phyloP scores from a whole-genome alignment of 2,113 vertebrate genomes.

The Ctenodactylus gundi region DNA sequence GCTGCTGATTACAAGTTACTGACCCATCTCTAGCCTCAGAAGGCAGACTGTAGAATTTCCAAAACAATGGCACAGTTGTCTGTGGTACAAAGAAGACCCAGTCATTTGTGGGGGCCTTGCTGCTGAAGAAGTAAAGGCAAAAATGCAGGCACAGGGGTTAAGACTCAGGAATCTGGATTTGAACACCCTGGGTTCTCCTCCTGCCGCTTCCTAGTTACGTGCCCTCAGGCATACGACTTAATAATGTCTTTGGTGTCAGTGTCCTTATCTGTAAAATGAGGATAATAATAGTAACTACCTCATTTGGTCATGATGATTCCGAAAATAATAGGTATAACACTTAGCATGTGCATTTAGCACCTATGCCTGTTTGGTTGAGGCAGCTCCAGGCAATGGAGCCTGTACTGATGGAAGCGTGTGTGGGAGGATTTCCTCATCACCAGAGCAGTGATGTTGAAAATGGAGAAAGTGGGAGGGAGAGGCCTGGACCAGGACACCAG shows the following conservation, averaged over 20 bases:
- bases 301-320: background rate
- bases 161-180: background rate
- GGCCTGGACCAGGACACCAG: background rate
- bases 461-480: background rate
- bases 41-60: background rate
- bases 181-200: background rate
- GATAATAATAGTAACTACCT: background rate
- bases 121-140: background rate
- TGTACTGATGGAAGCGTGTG: background rate
- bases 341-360: background rate
- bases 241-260: background rate
- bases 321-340: background rate
- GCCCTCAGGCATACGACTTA: background rate
- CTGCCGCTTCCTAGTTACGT: fast-evolving
- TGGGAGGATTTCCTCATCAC: background rate
- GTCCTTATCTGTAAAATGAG: background rate
- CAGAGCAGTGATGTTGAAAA: background rate
- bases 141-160: background rate
- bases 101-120: background rate
- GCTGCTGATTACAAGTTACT: no score
- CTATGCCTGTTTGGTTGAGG: background rate
- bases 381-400: background rate
- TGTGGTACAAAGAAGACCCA: background rate
- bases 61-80: background rate
- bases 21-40: background rate